phyloP scores from a whole-genome alignment of 2,113 vertebrate species.

The Conger conger region DNA sequence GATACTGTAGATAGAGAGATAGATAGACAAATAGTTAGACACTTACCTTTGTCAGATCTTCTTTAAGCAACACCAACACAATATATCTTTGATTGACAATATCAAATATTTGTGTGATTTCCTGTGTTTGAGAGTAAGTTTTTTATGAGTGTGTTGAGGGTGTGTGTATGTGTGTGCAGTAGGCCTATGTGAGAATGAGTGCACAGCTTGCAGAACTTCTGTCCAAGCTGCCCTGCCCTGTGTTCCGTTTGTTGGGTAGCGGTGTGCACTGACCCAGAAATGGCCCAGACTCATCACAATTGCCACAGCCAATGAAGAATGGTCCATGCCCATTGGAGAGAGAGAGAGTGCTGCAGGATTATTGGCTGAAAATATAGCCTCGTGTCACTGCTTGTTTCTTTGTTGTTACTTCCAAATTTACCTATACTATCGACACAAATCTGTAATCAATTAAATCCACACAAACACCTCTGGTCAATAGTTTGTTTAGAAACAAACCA shows the following conservation, averaged over 20 bases:
- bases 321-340: constrained; percentile 52
- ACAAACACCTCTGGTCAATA: too few relatives aligned
- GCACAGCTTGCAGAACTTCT: neutral
- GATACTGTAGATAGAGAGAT: neutral
- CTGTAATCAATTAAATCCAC: too few relatives aligned
- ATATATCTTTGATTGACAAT: constrained; percentile 37
- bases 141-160: constrained; percentile 33
- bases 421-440: too few relatives aligned
- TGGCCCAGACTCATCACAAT: constrained; percentile 68
- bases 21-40: constrained; percentile 29
- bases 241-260: constrained; percentile 38
- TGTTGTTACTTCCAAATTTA: too few relatives aligned
- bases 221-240: constrained; percentile 34
- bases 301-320: constrained; percentile 64
- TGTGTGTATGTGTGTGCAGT: constrained; percentile 31
- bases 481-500: too few relatives aligned
- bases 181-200: neutral
- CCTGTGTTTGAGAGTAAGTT: constrained; percentile 26
- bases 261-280: constrained; percentile 71
- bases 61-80: constrained; percentile 18
- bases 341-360: neutral
- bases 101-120: constrained; percentile 38
- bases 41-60: constrained; percentile 48
- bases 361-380: too few relatives aligned
- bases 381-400: too few relatives aligned